These are phyloP conservation scores for Tachysurus vachellii DNA, from an alignment of 2,113 vertebrate genomes.

Conservation along the genomic window DNA sequence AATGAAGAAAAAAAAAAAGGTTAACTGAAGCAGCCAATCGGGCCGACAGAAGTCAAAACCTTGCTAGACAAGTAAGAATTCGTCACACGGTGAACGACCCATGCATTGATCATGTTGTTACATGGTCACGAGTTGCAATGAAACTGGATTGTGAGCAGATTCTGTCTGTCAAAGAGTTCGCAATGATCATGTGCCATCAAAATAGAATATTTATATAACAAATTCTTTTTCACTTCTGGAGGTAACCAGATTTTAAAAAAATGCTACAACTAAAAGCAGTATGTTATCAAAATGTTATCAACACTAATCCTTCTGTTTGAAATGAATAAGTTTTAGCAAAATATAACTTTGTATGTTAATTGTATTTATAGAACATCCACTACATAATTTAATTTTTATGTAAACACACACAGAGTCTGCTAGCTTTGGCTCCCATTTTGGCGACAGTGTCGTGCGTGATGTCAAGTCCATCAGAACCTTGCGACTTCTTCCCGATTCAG, in stretches of 20 bases:
- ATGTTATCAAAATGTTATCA: background rate
- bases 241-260: background rate
- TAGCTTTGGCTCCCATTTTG: too few species aligned
- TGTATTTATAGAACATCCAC: too few species aligned
- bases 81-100: background rate
- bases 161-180: background rate
- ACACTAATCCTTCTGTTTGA: background rate
- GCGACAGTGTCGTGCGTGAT: too few species aligned
- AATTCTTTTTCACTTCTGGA: background rate
- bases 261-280: background rate
- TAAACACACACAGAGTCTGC: too few species aligned
- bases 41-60: background rate
- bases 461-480: too few species aligned
- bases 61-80: background rate
- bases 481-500: too few species aligned
- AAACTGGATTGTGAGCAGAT: background rate
- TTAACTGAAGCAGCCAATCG: background rate
- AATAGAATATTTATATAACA: background rate
- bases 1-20: background rate
- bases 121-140: background rate
- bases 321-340: too few species aligned
- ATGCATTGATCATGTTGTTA: background rate
- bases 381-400: too few species aligned
- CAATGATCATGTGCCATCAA: background rate
- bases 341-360: too few species aligned